Conservation (phyloP, 2,113 vertebrate genomes). For the Sylvietta virens region DNA sequence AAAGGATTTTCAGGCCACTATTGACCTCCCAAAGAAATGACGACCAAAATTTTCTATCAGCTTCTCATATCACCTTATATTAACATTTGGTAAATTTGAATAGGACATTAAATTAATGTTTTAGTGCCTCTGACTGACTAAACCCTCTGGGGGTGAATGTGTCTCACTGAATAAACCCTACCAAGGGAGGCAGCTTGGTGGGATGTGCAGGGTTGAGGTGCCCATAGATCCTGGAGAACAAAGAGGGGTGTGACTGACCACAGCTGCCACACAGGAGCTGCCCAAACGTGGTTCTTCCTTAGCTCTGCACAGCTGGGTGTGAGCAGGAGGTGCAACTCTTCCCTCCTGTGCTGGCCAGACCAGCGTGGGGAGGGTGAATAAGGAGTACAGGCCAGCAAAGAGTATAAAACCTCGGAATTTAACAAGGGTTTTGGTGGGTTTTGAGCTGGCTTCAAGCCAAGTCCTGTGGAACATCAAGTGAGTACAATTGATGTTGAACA, state of each 20-base stretch:
- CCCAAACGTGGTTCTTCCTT: not conserved
- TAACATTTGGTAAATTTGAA: not conserved
- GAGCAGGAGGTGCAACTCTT: not conserved
- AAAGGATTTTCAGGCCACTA: not conserved
- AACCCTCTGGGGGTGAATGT: fast-evolving
- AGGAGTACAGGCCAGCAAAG: not conserved
- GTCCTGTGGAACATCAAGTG: not conserved
- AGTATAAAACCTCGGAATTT: fast-evolving
- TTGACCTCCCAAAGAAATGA: not conserved
- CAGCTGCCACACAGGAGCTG: not conserved
- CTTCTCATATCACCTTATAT: not conserved
- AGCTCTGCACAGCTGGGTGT: not conserved
- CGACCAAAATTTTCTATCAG: not conserved
- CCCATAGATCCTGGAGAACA: not conserved
- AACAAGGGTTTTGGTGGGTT: not conserved
- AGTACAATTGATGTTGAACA: fast-evolving
- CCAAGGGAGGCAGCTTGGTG: not conserved
- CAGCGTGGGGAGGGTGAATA: fast-evolving
- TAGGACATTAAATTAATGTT: not conserved
- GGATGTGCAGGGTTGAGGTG: not conserved
- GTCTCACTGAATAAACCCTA: not conserved
- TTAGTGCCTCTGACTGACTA: not conserved
- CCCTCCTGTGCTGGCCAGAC: not conserved
- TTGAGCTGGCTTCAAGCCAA: not conserved
- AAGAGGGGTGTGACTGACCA: not conserved